phyloP scores from a whole-genome alignment of 1,140 invertebrate genomes.

The Catajapyx aquilonaris region DNA sequence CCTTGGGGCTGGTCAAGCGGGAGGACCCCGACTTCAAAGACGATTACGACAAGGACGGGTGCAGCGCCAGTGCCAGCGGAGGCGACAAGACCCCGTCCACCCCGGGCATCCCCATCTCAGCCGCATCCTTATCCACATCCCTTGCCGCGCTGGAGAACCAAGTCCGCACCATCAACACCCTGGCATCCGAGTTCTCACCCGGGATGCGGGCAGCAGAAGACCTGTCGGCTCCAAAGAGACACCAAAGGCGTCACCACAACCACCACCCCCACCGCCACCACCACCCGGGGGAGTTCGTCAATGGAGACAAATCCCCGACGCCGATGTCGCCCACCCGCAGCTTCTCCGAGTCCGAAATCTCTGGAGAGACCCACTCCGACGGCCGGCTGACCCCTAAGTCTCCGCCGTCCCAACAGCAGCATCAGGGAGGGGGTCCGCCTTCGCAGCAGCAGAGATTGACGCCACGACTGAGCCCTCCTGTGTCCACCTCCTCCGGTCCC shows the following conservation, averaged over 20 bases:
- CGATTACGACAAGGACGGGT: constrained; percentile 10
- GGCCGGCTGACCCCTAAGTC: constrained; percentile 11
- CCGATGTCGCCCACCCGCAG: constrained; percentile 6
- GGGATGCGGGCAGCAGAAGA: constrained; percentile 25
- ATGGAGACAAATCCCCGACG: constrained; percentile 29
- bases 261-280: no score
- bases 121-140: constrained; percentile 40
- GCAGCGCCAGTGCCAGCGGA: constrained; percentile 4
- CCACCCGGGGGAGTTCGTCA: no score
- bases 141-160: constrained; percentile 53
- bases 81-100: constrained; percentile 6
- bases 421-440: neutral
- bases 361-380: constrained; percentile 11
- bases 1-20: neutral
- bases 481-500: neutral
- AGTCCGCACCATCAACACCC: constrained; percentile 40
- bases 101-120: neutral
- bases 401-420: constrained; percentile 13
- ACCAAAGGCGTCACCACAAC: neutral
- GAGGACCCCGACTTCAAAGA: constrained; percentile 3
- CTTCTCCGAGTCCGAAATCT: constrained; percentile 9
- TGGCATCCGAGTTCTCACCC: constrained; percentile 30
- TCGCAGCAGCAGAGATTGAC: no score
- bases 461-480: neutral
- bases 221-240: constrained; percentile 2